Conservation (phyloP, 2,888 invertebrate genomes). For the Tyria jacobaeae region DNA sequence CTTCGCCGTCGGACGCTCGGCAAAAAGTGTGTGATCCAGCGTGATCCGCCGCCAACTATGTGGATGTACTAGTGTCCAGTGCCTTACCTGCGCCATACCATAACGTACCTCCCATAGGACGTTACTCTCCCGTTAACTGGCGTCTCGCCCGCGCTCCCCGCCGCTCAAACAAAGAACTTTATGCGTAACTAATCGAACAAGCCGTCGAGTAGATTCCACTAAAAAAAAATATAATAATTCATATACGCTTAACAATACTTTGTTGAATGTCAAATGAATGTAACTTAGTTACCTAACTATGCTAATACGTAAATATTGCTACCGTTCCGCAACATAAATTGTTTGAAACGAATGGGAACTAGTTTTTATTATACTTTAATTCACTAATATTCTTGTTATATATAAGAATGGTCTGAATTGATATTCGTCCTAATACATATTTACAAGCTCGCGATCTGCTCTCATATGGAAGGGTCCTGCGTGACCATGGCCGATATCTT, state of each 20-base stretch:
- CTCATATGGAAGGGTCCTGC: background rate
- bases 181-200: conserved; percentile 27
- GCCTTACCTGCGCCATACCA: conserved; percentile 57
- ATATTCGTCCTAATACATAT: background rate
- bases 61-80: conserved; percentile 64
- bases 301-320: background rate
- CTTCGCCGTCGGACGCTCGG: conserved; percentile 64
- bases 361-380: background rate
- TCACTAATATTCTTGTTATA: background rate
- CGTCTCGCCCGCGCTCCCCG: conserved; percentile 19
- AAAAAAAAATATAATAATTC: conserved; percentile 19
- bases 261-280: conserved; percentile 1
- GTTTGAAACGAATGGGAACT: too few relatives aligned
- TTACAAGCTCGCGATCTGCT: background rate
- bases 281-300: conserved; percentile 2
- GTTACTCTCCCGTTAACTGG: conserved; percentile 57
- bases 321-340: conserved; percentile 19
- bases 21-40: conserved; percentile 71
- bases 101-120: conserved; percentile 56
- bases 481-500: background rate
- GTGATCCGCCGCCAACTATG: conserved; percentile 69
- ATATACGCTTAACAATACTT: conserved; percentile 19
- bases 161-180: conserved; percentile 38
- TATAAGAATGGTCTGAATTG: background rate
- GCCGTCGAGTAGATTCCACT: conserved; percentile 25